These are phyloP conservation scores for Agonopterix heracliana DNA, from an alignment of 2,888 invertebrate genomes.

Conservation along the genomic window DNA sequence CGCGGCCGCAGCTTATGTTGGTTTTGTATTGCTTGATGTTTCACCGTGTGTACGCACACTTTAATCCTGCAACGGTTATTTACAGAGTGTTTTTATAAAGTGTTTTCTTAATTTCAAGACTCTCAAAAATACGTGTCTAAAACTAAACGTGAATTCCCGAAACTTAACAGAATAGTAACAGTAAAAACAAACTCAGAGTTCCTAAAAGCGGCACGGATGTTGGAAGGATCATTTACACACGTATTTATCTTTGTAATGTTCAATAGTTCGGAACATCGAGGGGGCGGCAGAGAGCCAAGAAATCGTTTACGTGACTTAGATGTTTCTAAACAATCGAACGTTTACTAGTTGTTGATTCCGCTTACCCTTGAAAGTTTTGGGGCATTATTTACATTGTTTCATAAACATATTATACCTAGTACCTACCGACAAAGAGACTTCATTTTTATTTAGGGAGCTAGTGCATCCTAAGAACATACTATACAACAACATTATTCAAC, in stretches of 20 bases:
- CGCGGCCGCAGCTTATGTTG: too few species aligned
- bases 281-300: slow-evolving; percentile 34
- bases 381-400: too few species aligned
- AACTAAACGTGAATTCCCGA: slow-evolving; percentile 4
- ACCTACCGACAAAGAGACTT: too few species aligned
- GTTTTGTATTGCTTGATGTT: too few species aligned
- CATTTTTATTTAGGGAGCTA: too few species aligned
- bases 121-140: slow-evolving; percentile 4
- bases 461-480: too few species aligned
- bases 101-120: neutral
- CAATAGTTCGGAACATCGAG: slow-evolving; percentile 20
- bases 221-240: slow-evolving; percentile 27
- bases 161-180: slow-evolving; percentile 13
- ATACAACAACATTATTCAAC: too few species aligned
- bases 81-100: neutral
- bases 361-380: neutral
- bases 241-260: slow-evolving; percentile 22
- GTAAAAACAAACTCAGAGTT: slow-evolving; percentile 27
- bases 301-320: slow-evolving; percentile 14
- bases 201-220: slow-evolving; percentile 30
- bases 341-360: neutral
- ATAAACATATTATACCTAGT: too few species aligned
- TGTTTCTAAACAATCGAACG: too few species aligned
- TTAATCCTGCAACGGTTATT: too few species aligned
- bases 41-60: too few species aligned